These are phyloP conservation scores for Pristionchus japonicus DNA, from an alignment of 2,888 invertebrate genomes.

Conservation along the genomic window DNA sequence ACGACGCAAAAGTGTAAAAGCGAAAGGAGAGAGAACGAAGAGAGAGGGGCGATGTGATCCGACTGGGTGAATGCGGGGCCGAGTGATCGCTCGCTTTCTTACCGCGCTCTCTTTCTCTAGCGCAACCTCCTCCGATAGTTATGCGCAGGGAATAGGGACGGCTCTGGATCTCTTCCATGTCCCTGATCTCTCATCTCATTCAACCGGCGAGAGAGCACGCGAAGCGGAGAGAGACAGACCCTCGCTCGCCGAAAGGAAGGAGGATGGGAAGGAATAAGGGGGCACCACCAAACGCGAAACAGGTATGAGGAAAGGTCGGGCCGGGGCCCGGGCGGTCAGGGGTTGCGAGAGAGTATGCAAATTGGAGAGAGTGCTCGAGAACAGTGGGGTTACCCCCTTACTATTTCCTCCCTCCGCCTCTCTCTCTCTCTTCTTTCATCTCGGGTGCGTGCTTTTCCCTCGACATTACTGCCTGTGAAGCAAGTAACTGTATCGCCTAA, in stretches of 20 bases:
- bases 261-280: background rate
- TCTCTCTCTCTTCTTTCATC: background rate
- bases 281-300: background rate
- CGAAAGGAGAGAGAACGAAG: background rate
- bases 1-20: background rate
- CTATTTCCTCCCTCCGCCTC: background rate
- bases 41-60: background rate
- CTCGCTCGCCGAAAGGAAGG: no score
- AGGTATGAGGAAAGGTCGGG: constrained; percentile 10
- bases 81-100: background rate
- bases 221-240: no score
- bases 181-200: background rate
- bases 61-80: background rate
- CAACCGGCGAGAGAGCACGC: no score
- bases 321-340: no score
- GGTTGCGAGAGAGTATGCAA: background rate
- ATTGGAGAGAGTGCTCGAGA: background rate
- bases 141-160: background rate
- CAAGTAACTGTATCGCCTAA: background rate
- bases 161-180: background rate
- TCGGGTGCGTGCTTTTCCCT: background rate
- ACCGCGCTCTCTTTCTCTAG: no score
- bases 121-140: background rate
- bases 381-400: background rate
- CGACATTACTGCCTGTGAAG: background rate